Conservation (phyloP, 2,888 invertebrate species). For the Melikaiella ostensackeni region DNA sequence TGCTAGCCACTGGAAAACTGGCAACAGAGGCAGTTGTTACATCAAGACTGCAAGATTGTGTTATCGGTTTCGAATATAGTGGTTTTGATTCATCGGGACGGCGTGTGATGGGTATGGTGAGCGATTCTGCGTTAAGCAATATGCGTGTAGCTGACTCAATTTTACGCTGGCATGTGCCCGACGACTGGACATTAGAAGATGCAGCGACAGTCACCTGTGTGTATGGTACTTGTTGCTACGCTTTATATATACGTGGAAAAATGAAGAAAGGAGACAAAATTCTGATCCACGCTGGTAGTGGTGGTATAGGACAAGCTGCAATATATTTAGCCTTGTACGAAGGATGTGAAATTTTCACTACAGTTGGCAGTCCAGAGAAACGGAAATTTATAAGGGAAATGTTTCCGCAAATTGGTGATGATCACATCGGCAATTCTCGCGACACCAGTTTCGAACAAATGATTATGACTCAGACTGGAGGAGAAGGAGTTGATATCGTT, state of each 20-base stretch:
- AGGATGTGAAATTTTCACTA: conserved; percentile 82
- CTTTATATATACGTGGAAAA: conserved; percentile 80
- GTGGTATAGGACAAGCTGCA: conserved; percentile 84
- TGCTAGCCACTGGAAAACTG: conserved; percentile 95
- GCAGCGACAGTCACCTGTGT: conserved; percentile 84
- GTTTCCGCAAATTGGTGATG: conserved; percentile 80
- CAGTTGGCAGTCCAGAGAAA: conserved; percentile 81
- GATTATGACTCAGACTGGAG: conserved; percentile 88
- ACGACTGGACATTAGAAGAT: conserved; percentile 81
- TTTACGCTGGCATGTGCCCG: conserved; percentile 80
- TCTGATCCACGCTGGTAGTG: conserved; percentile 78
- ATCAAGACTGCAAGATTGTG: conserved; percentile 82
- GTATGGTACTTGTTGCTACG: conserved; percentile 82
- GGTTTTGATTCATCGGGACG: conserved; percentile 79
- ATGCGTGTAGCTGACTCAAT: conserved; percentile 77
- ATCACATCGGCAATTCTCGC: conserved; percentile 91
- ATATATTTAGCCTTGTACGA: conserved; percentile 81
- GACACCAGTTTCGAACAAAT: conserved; percentile 92
- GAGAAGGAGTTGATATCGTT: conserved; percentile 93
- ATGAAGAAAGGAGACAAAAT: conserved; percentile 78
- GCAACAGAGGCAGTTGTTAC: conserved; percentile 88
- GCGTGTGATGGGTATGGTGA: conserved; percentile 77
- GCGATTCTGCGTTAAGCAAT: conserved; percentile 78
- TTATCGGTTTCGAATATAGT: conserved; percentile 84
- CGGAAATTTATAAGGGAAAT: conserved; percentile 78